phyloP scores from a whole-genome alignment of 1,140 invertebrate genomes.

The Archivesica marissinica region DNA sequence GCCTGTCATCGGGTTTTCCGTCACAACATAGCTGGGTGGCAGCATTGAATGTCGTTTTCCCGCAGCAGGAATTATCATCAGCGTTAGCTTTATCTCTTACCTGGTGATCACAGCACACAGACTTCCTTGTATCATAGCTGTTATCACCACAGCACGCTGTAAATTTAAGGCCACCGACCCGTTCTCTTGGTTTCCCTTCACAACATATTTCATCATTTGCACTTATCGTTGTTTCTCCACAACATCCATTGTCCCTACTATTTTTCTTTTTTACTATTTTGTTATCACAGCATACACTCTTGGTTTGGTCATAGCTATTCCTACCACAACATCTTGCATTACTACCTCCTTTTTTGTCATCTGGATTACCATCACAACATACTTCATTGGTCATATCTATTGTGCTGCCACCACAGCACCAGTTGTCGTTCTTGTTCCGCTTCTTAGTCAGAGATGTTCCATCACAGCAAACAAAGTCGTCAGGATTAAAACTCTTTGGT shows the following conservation, averaged over 20 bases:
- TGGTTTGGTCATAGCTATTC: constrained; percentile 40
- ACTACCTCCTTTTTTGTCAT: constrained; percentile 17
- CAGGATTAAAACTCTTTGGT: constrained; percentile 44
- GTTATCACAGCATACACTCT: constrained; percentile 51
- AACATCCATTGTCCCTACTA: constrained; percentile 42
- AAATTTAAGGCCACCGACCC: constrained; percentile 39
- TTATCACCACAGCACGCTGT: constrained; percentile 53
- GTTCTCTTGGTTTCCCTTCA: constrained; percentile 50
- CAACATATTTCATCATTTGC: constrained; percentile 56
- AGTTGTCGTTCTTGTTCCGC: constrained; percentile 51
- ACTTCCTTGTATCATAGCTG: constrained; percentile 43
- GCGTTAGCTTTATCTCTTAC: constrained; percentile 31
- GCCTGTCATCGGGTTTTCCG: constrained; percentile 3
- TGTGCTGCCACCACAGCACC: constrained; percentile 57
- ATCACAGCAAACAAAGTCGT: constrained; percentile 53
- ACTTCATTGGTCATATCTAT: constrained; percentile 46
- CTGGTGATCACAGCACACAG: constrained; percentile 37
- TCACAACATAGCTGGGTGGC: constrained; percentile 46
- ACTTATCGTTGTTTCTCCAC: constrained; percentile 46
- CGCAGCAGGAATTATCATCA: constrained; percentile 56
- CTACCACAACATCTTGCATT: constrained; percentile 48
- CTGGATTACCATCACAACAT: constrained; percentile 57
- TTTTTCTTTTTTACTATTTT: constrained; percentile 38
- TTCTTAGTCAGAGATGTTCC: constrained; percentile 20
- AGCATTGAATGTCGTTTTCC: constrained; percentile 48